Conservation (phyloP, 2,888 invertebrate species). For the Ochropleura leucogaster region DNA sequence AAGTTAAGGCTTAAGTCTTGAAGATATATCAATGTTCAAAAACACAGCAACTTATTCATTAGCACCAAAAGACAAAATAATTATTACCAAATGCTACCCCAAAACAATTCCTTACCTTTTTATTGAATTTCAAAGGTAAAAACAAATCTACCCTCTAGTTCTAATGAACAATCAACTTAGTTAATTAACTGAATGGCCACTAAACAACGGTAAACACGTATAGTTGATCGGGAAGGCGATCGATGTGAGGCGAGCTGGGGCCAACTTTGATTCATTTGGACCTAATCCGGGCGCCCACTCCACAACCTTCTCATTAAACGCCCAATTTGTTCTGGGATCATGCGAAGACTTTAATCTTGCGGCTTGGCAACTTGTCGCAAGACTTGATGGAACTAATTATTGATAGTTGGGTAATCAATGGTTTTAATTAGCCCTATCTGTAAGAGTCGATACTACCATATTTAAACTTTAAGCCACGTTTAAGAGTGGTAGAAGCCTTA, state of each 20-base stretch:
- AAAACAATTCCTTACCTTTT: slow-evolving; percentile 15
- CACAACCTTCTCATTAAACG: slow-evolving; percentile 86
- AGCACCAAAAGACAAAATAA: slow-evolving; percentile 6
- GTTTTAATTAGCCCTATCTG: slow-evolving; percentile 10
- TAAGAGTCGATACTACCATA: neutral
- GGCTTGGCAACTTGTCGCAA: slow-evolving; percentile 72
- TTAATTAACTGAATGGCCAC: slow-evolving; percentile 61
- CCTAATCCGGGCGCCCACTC: slow-evolving; percentile 80
- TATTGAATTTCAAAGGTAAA: slow-evolving; percentile 50
- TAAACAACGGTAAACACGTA: slow-evolving; percentile 57
- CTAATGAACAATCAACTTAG: slow-evolving; percentile 61
- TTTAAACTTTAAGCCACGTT: neutral
- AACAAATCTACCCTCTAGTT: slow-evolving; percentile 30
- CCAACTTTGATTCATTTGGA: slow-evolving; percentile 85
- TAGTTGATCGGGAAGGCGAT: slow-evolving; percentile 72
- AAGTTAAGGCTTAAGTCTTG: neutral
- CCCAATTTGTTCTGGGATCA: slow-evolving; percentile 86
- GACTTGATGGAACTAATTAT: slow-evolving; percentile 42
- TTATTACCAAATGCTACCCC: neutral
- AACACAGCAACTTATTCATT: neutral
- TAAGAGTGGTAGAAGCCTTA: neutral
- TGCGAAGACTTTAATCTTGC: slow-evolving; percentile 83
- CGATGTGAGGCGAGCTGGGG: slow-evolving; percentile 73
- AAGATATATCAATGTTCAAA: neutral
- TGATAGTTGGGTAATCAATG: slow-evolving; percentile 25